Percentiles rank a stretch among this genome's conserved stretches.
Evolutionary conservation across 2,888 invertebrate species (phyloP).

Genomic region (Crioceris asparagi): DNA sequence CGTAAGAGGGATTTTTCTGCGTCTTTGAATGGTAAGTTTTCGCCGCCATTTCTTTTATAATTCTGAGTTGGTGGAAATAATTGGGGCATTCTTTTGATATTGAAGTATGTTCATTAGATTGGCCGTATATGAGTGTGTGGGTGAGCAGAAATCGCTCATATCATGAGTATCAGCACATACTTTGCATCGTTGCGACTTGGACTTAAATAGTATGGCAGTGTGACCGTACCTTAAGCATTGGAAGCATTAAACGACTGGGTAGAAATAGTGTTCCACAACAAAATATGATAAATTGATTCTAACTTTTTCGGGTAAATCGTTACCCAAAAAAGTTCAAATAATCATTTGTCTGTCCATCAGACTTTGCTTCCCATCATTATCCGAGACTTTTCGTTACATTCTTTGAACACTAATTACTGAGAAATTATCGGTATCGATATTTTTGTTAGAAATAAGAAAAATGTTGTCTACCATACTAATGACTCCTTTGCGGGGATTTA

Average conservation of each 20-base stretch:
- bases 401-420: neutral
- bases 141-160: neutral
- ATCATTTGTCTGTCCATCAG: neutral
- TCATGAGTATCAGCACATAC: neutral
- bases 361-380: too few species aligned
- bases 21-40: neutral
- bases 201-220: slow-evolving; percentile 2
- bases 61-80: neutral
- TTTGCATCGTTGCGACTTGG: slow-evolving; percentile 2
- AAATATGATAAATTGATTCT: slow-evolving; percentile 4
- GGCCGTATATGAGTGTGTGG: slow-evolving; percentile 1
- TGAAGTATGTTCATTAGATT: neutral
- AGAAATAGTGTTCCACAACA: slow-evolving; percentile 1
- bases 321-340: slow-evolving; percentile 1
- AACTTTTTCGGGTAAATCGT: slow-evolving; percentile 3
- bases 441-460: neutral
- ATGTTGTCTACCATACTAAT: slow-evolving; percentile 2
- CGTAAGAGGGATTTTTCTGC: neutral
- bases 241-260: slow-evolving; percentile 5
- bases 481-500: slow-evolving; percentile 3
- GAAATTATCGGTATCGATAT: neutral
- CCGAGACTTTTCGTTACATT: slow-evolving; percentile 2
- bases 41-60: neutral
- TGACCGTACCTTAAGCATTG: slow-evolving; percentile 5
- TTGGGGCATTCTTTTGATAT: neutral